Evolutionary conservation across 2,888 invertebrate species (phyloP), one percentile per base, ranked within the genome.

Genomic region (Caenorhabditis auriculariae): DNA sequence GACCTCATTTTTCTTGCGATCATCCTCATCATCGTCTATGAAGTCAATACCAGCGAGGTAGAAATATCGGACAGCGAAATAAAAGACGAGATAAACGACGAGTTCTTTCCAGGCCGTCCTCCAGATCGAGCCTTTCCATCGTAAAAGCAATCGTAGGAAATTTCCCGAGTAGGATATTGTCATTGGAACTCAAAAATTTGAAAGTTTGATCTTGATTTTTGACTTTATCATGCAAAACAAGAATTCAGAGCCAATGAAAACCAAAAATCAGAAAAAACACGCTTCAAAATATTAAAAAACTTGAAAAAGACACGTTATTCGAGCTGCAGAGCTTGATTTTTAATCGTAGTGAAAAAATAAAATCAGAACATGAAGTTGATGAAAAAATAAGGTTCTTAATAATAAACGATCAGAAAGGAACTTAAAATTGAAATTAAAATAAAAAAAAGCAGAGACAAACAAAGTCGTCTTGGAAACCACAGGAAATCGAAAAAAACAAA

Each of bases 101-200:
- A 74, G 54, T 42, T 74, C 69, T 28, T 54, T 52, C 64, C 64
- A 71, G 1, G 38, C 56, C 23, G 58, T 58, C 52, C 69, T 63
- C 72, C 72, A 74, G 47, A 74, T 71, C 26, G 71, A 71, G 39
- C 74, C 74, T 54, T 72, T 72, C 74, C 74, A 74, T n/a, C 71
- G 60, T 5, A 72, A 23, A 2, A 74, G 61, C 5, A 72, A 26
- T 15, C 61, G 62, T 29, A 71, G 45, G 37, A 72, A 70, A 37
- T 66, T 69, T 27, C 72, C 74, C 38, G 70, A 67, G 51, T 74
- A 74, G 6, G 72, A 69, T 52, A 74, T 71, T 21, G 74, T 74
- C 74, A 74, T 68, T 32, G 35, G 35, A n/a, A 12, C 35, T 32
- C 9, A 32, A 32, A n/a, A n/a, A 35, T 9, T 9, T n/a, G 48